Evolutionary conservation across 2,113 vertebrate species (phyloP), one percentile per base, ranked within the genome.

Genomic region (Microtus pennsylvanicus): DNA sequence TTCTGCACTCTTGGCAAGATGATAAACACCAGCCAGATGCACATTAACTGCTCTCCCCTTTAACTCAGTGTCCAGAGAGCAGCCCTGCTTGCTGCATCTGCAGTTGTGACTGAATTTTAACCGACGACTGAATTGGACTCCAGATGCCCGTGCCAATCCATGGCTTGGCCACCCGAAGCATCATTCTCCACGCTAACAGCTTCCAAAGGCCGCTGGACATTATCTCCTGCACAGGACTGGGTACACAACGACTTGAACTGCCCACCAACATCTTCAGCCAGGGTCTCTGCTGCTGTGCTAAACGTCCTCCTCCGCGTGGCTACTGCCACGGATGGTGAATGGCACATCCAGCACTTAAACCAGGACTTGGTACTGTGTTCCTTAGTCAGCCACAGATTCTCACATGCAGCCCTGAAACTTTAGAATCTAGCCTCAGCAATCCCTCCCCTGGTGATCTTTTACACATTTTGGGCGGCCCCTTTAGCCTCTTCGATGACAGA

Each of bases 251-350:
- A 76, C 14, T 13, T 26, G 13, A 55, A 7, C 9, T 22, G 12
- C 26, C 22, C 33, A 70, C 26, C 42, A 78, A n/a, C 24, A 16
- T 22, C 88, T 81, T 1, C 26, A 63, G 72, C 19, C 14, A 26
- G 0, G 19, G n/a, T n/a, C 38, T 76, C 72, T 38, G 16, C 3
- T 5, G 63, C 45, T 38, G 13, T 3, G 26, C 5, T 0, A 47
- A 5, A 8, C 67, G 2, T 33, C 38, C 22, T 88, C 42, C 67
- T 65, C 50, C 1, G 0, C 2, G 16, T 6, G 6, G 9, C 7
- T 28, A 28, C 7, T 35, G 67, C 19, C 17, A 50, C 16, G 3
- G 7, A 42, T 24, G 58, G 58, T 89, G 14, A 63, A 55, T 0
- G 3, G 24, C 0, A 12, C 16, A 4, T 65, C 16, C 28, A 42